Conservation (phyloP, 2,113 vertebrate species). For the Rhinopithecus roxellana region DNA sequence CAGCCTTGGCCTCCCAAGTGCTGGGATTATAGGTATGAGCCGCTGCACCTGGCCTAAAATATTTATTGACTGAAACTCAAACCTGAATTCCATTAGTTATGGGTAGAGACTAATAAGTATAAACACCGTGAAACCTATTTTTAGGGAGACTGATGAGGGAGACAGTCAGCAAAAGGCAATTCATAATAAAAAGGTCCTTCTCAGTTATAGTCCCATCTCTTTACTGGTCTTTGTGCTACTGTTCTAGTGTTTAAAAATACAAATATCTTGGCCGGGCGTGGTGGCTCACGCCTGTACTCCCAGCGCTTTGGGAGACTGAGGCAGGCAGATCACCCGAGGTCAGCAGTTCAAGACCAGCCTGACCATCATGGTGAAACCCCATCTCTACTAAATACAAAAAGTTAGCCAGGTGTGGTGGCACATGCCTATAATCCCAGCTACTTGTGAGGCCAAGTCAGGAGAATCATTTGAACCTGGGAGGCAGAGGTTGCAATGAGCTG, state of each 20-base stretch:
- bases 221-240: not conserved
- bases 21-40: too few relatives aligned
- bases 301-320: not conserved
- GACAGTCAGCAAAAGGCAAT: not conserved
- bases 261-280: not conserved
- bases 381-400: not conserved
- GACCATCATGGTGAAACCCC: not conserved
- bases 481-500: not conserved
- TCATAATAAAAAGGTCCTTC: not conserved
- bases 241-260: not conserved
- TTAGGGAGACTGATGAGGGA: not conserved
- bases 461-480: not conserved
- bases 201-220: not conserved
- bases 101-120: not conserved
- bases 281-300: not conserved
- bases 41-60: not conserved
- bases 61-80: slow-evolving; percentile 27
- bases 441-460: not conserved
- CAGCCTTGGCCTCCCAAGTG: too few relatives aligned
- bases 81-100: not conserved
- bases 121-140: not conserved
- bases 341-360: not conserved
- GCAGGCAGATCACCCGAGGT: not conserved
- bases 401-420: not conserved
- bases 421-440: not conserved